phyloP scores from a whole-genome alignment of 2,113 vertebrate species.

The Microtus pennsylvanicus region DNA sequence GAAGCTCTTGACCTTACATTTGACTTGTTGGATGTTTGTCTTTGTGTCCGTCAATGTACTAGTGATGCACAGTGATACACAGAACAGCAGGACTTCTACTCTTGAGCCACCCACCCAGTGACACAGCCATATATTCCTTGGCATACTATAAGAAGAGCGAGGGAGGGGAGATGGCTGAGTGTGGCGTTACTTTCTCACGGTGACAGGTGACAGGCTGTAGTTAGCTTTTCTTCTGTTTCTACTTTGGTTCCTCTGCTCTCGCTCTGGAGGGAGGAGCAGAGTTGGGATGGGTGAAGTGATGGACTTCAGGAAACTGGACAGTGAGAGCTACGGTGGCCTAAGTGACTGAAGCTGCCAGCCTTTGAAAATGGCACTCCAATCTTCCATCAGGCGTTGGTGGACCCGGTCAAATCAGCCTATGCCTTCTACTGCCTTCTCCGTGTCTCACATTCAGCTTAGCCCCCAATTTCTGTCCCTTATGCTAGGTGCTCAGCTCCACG shows the following conservation, averaged over 20 bases:
- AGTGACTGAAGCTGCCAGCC: neutral
- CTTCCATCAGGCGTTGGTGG: neutral
- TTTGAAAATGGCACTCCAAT: neutral
- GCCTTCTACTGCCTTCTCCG: neutral
- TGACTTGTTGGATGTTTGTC: neutral
- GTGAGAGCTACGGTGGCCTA: neutral
- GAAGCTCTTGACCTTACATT: neutral
- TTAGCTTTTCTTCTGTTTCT: neutral
- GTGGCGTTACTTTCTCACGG: neutral
- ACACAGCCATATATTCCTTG: fast-evolving
- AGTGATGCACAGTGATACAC: neutral
- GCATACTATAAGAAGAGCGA: neutral
- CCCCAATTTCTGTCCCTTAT: neutral
- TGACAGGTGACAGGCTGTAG: neutral
- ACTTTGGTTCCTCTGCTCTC: neutral
- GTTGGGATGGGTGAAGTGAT: neutral
- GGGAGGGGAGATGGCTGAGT: too few relatives aligned
- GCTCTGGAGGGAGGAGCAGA: neutral
- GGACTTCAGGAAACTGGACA: neutral
- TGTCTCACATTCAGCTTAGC: neutral
- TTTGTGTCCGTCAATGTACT: neutral
- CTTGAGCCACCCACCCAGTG: neutral
- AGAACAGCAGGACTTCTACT: neutral
- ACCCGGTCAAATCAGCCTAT: fast-evolving
- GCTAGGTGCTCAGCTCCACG: neutral